Percentiles rank a stretch among this genome's conserved stretches.
phyloP scores from a whole-genome alignment of 2,797 vertebrate genomes.

The Chloroceryle inda region DNA sequence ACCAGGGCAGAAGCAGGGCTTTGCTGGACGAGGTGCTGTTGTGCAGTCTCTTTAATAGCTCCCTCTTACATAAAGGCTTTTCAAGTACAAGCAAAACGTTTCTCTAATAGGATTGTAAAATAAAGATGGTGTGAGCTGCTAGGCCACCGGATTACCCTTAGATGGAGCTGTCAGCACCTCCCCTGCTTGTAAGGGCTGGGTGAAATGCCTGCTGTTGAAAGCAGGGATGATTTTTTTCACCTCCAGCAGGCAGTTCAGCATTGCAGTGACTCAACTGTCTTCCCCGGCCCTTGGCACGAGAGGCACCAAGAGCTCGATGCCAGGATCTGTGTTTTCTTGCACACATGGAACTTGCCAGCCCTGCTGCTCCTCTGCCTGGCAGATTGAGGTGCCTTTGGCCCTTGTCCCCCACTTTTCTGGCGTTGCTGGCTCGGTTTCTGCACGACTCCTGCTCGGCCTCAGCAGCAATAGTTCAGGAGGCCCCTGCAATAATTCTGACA shows the following conservation, averaged over 20 bases:
- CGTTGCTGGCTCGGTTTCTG: neutral
- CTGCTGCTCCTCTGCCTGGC: neutral
- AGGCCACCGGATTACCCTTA: slow-evolving; percentile 12
- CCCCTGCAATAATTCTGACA: neutral
- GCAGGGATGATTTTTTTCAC: neutral
- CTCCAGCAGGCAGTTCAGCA: neutral
- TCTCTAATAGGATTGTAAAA: neutral
- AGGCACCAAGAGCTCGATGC: neutral
- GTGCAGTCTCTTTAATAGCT: neutral
- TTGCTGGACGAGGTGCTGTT: neutral
- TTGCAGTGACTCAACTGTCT: neutral
- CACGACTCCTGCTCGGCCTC: neutral
- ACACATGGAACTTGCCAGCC: rapidly evolving
- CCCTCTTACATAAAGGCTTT: neutral
- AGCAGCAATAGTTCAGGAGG: neutral
- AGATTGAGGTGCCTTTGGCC: neutral
- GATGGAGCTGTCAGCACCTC: slow-evolving; percentile 45
- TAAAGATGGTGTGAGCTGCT: neutral
- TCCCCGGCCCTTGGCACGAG: rapidly evolving
- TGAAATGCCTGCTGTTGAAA: neutral
- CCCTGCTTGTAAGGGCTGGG: neutral
- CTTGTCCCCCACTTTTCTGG: neutral
- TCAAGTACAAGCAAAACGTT: neutral
- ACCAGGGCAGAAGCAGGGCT: neutral
- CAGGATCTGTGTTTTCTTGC: neutral